phyloP scores from a whole-genome alignment of 2,113 vertebrate genomes.

The Melanerpes formicivorus region DNA sequence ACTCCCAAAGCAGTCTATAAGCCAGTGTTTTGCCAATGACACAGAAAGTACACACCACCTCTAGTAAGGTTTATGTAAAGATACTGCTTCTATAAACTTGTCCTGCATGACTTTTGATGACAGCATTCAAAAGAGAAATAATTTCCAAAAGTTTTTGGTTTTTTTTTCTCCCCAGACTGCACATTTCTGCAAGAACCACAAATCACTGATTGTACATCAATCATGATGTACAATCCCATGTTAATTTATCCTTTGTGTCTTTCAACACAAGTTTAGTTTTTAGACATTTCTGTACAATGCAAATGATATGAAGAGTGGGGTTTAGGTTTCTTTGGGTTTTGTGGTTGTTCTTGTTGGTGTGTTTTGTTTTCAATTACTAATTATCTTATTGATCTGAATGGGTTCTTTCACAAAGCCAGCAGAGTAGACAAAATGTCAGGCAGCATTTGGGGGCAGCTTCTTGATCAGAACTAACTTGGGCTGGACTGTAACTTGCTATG shows the following conservation, averaged over 20 bases:
- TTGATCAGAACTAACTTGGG: not conserved
- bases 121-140: not conserved
- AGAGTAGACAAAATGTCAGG: not conserved
- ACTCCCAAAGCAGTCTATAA: not conserved
- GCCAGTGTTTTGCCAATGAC: not conserved
- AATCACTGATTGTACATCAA: not conserved
- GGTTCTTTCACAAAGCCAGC: not conserved
- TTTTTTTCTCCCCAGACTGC: not conserved
- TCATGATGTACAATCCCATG: rapidly evolving
- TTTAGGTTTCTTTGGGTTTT: not conserved
- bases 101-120: not conserved
- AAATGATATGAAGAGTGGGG: not conserved
- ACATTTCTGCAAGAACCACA: not conserved
- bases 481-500: not conserved
- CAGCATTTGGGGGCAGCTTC: not conserved
- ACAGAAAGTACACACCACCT: rapidly evolving
- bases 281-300: not conserved
- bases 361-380: not conserved
- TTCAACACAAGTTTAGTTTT: not conserved
- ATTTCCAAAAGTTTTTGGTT: not conserved
- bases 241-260: not conserved
- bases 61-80: not conserved
- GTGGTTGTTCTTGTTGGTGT: no score
- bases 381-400: not conserved
- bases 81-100: not conserved